Percentiles rank a stretch among this genome's conserved stretches.
These are phyloP conservation scores for Pelosia muscerda DNA, from an alignment of 2,888 invertebrate species.

Conservation along the genomic window DNA sequence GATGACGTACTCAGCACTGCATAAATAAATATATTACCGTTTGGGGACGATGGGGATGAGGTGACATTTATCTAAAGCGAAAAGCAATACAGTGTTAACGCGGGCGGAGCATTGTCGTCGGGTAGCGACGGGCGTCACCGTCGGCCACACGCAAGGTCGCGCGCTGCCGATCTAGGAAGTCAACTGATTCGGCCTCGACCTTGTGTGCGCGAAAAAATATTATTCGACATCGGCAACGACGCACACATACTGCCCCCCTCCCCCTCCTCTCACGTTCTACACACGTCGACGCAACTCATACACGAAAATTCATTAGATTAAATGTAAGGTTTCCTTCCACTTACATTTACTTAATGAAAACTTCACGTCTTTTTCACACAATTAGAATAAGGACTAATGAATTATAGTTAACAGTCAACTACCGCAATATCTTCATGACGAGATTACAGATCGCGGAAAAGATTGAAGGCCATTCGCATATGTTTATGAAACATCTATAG, in stretches of 20 bases:
- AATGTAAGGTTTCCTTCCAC: constrained; percentile 18
- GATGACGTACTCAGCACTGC: not conserved
- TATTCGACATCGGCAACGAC: constrained; percentile 69
- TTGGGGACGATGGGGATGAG: not conserved
- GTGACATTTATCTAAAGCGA: not conserved
- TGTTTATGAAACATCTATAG: constrained; percentile 48
- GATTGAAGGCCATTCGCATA: constrained; percentile 63
- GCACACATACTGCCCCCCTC: constrained; percentile 57
- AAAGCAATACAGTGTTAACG: constrained; percentile 1
- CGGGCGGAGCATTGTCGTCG: constrained; percentile 34
- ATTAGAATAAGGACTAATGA: constrained; percentile 29
- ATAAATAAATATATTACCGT: not conserved
- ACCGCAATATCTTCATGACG: constrained; percentile 57
- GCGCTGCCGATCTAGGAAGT: constrained; percentile 81
- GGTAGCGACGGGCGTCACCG: constrained; percentile 47
- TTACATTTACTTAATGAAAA: constrained; percentile 21
- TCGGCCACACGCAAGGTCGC: constrained; percentile 58
- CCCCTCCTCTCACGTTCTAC: constrained; percentile 39
- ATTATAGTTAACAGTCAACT: constrained; percentile 39
- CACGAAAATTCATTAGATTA: constrained; percentile 5
- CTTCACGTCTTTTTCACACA: constrained; percentile 26
- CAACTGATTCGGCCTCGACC: constrained; percentile 82
- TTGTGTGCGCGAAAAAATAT: constrained; percentile 82
- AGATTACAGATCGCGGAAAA: constrained; percentile 70
- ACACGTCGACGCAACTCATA: constrained; percentile 34